These are phyloP conservation scores for Myotis myotis DNA, from an alignment of 2,797 vertebrate genomes.

Conservation along the genomic window DNA sequence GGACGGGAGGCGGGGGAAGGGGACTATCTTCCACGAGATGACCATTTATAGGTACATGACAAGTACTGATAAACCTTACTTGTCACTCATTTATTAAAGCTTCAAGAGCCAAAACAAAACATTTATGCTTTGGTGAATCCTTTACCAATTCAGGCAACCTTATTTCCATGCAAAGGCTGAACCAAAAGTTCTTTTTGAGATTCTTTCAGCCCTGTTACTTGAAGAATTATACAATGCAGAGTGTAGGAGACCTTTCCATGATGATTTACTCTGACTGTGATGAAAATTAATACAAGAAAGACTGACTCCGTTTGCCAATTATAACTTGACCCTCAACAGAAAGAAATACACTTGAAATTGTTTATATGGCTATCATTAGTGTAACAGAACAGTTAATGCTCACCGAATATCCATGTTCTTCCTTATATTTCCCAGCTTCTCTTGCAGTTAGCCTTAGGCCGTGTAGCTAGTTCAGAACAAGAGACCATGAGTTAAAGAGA, in stretches of 20 bases:
- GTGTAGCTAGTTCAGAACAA: background rate
- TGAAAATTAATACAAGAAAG: conserved; percentile 72
- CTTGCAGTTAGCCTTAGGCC: background rate
- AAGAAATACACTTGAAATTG: conserved; percentile 61
- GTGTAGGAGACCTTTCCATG: conserved; percentile 58
- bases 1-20: background rate
- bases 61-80: background rate
- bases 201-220: background rate
- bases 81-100: background rate
- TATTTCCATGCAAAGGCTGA: background rate
- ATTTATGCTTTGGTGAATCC: background rate
- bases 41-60: background rate
- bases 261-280: conserved; percentile 71
- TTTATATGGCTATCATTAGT: background rate
- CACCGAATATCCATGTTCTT: background rate
- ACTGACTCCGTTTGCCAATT: conserved; percentile 76
- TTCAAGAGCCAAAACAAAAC: conserved; percentile 31
- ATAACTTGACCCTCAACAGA: conserved; percentile 70
- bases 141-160: background rate
- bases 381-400: background rate
- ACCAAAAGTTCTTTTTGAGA: background rate
- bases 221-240: conserved; percentile 41
- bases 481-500: background rate
- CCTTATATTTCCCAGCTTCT: background rate
- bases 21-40: background rate